phyloP scores from a whole-genome alignment of 2,113 vertebrate species.

The Piliocolobus tephrosceles region DNA sequence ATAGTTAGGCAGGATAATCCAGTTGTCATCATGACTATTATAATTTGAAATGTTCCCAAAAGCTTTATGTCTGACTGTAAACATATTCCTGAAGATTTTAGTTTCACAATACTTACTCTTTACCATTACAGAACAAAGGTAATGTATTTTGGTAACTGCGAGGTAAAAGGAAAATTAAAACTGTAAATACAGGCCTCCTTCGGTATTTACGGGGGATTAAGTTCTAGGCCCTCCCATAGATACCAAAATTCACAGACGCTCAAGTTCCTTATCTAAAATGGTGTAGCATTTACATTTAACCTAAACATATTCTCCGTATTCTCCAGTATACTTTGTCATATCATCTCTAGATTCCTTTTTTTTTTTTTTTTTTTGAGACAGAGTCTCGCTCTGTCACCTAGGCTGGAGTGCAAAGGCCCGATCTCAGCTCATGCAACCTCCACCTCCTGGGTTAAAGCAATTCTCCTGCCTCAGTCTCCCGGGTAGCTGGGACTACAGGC shows the following conservation, averaged over 20 bases:
- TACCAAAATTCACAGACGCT: neutral
- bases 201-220: neutral
- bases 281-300: neutral
- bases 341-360: neutral
- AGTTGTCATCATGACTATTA: neutral
- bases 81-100: neutral
- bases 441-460: neutral
- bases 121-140: neutral
- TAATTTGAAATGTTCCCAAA: neutral
- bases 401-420: neutral
- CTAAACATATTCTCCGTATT: neutral
- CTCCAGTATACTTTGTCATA: neutral
- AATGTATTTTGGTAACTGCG: neutral
- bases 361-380: neutral
- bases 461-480: neutral
- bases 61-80: neutral
- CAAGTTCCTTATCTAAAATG: neutral
- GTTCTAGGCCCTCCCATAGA: slow-evolving; percentile 54
- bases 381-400: neutral
- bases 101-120: neutral
- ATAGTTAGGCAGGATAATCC: neutral
- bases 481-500: neutral
- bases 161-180: neutral
- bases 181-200: neutral
- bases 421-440: neutral